Base-by-base conservation (phyloP, 35 echinoderm and acorn worm species). In the Nesometra sesokonis region DNA sequence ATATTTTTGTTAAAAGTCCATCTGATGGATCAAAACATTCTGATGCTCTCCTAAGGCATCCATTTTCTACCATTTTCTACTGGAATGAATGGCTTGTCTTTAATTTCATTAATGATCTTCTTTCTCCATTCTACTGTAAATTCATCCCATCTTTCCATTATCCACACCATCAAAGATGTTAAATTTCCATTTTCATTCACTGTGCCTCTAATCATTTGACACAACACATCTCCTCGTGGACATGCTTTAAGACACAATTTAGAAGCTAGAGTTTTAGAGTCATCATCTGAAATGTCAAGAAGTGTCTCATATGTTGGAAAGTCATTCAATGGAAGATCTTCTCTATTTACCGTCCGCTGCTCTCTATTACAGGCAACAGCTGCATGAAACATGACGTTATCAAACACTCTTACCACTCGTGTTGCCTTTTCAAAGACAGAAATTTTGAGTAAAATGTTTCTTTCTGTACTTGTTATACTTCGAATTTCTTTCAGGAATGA, bases 21-120 rank as follows among this genome's bases (percentile, higher is more conserved):
- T 88, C 80, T 52, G 79, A 76, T 7, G 32, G 37, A 35, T 88
- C 87, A 82, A 67, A 88, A 33, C 80, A 33, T 9, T 88, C 87
- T 13, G 37, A 80, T 13, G 87, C 38, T n/a, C 37, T 32, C 32
- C 36, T 81, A 67, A 13, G 52, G 1, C 21, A 2, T 27, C 52
- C 52, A 67, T 67, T 67, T 19, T 67, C 7, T 27, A 67, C 52
- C 52, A 67, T 67, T 67, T 19, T 67, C 7, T 27, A 67, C 2
- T 19, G 52, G 52, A 27, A 67, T 67, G 23, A 67, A 67, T 67
- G 52, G 52, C 23, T 67, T 67, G 9, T 67, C 23, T 67, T 27
- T 1, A 67, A 67, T 67, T 67, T 67, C 52, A 27, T 27, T 67
- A 27, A 67, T 67, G 21, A 67, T 67, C 8, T 19, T 11, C 11